Conservation (phyloP, 2,888 invertebrate genomes). For the Bruchidius siliquastri region DNA sequence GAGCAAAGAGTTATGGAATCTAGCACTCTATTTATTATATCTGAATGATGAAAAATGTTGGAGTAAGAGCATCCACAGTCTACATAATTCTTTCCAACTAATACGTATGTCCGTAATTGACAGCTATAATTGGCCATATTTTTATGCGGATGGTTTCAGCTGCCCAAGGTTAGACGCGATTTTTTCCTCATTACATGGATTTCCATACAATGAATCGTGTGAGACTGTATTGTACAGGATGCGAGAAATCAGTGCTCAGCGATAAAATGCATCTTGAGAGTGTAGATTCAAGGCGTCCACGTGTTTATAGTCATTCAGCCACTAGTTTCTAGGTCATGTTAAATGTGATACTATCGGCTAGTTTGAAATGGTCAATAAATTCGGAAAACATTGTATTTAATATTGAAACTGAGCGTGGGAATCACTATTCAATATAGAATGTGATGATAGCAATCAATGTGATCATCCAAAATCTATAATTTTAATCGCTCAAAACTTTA, state of each 20-base stretch:
- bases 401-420: no score
- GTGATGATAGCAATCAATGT: no score
- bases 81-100: no score
- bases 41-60: no score
- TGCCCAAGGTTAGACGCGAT: not conserved
- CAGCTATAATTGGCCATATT: not conserved
- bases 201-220: not conserved
- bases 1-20: no score
- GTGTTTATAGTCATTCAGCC: not conserved
- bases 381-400: not conserved
- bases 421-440: no score
- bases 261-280: not conserved
- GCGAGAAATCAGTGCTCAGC: not conserved
- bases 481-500: no score
- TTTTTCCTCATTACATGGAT: not conserved
- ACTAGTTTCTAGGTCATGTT: not conserved
- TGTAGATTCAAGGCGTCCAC: not conserved
- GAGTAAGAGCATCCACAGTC: no score
- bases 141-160: not conserved
- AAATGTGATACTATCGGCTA: not conserved
- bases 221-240: not conserved
- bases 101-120: not conserved
- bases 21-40: no score
- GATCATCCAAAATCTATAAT: no score
- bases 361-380: not conserved